A percentile compares a stretch with the other conserved stretches of the same genome.
These are phyloP conservation scores for Mastomys natalensis DNA, from an alignment of 2,113 vertebrate genomes.

Conservation along the genomic window DNA sequence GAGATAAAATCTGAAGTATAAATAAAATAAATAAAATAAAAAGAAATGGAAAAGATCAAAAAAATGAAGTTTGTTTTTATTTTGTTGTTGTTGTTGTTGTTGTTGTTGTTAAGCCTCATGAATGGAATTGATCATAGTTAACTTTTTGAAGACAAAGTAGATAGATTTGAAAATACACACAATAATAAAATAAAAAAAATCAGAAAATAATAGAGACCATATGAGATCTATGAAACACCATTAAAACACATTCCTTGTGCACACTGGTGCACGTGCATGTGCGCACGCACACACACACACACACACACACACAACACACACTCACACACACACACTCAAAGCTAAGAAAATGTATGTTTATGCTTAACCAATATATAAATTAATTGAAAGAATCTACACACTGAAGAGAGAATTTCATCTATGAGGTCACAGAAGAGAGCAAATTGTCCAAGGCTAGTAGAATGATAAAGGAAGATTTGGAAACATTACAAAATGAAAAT, in stretches of 20 bases:
- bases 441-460: not conserved
- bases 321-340: not conserved
- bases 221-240: not conserved
- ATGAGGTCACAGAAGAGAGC: not conserved
- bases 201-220: not conserved
- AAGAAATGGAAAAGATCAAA: not conserved
- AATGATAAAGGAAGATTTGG: not conserved
- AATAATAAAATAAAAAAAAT: not conserved
- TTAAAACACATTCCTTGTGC: not conserved
- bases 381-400: not conserved
- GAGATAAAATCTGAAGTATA: no score
- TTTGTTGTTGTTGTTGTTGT: no score
- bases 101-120: not conserved
- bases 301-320: not conserved
- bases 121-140: not conserved
- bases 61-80: no score
- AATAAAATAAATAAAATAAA: no score
- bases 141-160: not conserved
- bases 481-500: not conserved
- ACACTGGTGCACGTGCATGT: rapidly evolving
- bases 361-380: not conserved
- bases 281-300: rapidly evolving
- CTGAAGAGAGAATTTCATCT: not conserved
- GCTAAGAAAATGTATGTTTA: not conserved
- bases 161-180: not conserved